phyloP scores from a whole-genome alignment of 2,888 invertebrate species.

The Lycocerus yunnanus region DNA sequence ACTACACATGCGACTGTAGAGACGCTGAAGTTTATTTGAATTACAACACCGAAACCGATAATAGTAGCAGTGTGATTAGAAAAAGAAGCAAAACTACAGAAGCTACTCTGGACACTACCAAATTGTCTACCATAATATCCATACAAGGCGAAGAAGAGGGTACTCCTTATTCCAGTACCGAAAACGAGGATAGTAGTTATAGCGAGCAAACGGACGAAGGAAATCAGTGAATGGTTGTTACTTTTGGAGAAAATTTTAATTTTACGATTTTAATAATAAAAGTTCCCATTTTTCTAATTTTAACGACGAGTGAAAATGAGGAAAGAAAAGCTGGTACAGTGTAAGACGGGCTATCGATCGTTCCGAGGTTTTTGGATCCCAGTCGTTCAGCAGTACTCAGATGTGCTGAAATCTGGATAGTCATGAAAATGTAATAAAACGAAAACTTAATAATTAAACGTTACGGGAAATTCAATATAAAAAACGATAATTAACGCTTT shows the following conservation, averaged over 20 bases:
- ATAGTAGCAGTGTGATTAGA: not conserved
- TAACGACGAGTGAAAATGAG: no score
- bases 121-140: not conserved
- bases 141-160: not conserved
- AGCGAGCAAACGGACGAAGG: not conserved
- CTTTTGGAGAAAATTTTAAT: not conserved
- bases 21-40: not conserved
- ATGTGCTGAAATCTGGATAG: slow-evolving; percentile 16
- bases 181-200: not conserved
- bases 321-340: slow-evolving; percentile 6
- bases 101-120: not conserved
- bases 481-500: not conserved
- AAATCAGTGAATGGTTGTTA: not conserved
- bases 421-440: slow-evolving; percentile 23
- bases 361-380: slow-evolving; percentile 13
- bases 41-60: not conserved
- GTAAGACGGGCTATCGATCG: slow-evolving; percentile 25
- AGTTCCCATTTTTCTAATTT: not conserved
- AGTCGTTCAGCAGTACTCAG: slow-evolving; percentile 21
- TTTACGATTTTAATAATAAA: not conserved
- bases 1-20: not conserved
- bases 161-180: not conserved
- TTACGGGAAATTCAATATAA: not conserved
- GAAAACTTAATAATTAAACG: slow-evolving; percentile 6
- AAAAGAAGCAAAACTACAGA: not conserved